Conservation (phyloP, 2,888 invertebrate genomes). For the Habrosyne pyritoides region DNA sequence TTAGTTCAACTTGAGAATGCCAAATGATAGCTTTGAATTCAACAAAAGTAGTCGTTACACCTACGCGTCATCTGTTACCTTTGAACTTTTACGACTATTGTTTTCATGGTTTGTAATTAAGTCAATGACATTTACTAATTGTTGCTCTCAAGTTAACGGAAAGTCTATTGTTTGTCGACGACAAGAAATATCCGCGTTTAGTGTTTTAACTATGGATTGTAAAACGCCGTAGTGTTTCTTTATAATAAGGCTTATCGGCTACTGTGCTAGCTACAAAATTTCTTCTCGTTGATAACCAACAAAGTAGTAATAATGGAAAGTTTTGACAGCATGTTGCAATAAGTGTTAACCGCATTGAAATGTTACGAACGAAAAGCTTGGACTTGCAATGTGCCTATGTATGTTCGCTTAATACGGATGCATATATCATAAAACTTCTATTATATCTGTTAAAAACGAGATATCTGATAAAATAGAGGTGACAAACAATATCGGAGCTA, state of each 20-base stretch:
- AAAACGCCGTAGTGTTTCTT: background rate
- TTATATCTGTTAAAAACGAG: background rate
- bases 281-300: conserved; percentile 27
- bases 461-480: background rate
- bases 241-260: too few relatives aligned
- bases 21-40: background rate
- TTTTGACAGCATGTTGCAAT: conserved; percentile 54
- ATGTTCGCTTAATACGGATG: conserved; percentile 43
- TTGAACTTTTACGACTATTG: background rate
- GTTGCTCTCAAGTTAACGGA: background rate
- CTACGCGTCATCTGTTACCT: background rate
- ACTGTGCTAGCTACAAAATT: conserved; percentile 19
- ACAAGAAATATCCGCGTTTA: conserved; percentile 3
- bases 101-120: background rate
- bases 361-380: conserved; percentile 44
- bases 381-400: conserved; percentile 56
- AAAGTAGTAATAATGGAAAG: conserved; percentile 20
- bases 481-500: background rate
- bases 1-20: background rate
- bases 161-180: background rate
- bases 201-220: too few relatives aligned
- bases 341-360: conserved; percentile 46
- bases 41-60: background rate
- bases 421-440: background rate
- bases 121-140: background rate